A percentile compares a stretch with the other conserved stretches of the same genome.
Evolutionary conservation across 1,140 invertebrate genomes (phyloP).

Genomic region (Brachionus paranguensis): DNA sequence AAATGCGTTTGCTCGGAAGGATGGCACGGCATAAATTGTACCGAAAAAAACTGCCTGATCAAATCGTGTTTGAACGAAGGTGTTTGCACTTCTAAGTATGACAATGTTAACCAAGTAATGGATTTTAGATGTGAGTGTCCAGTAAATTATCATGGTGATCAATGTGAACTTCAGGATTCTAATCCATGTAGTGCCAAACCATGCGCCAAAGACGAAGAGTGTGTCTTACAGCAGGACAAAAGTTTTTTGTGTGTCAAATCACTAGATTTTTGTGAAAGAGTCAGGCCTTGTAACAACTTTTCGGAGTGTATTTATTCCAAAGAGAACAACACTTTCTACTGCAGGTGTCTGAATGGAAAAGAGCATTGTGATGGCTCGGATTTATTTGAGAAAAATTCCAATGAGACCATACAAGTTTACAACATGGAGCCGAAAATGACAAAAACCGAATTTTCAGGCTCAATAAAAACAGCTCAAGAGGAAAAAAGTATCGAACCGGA

Average conservation of each 20-base stretch:
- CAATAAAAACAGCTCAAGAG: not conserved
- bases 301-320: conserved; percentile 13
- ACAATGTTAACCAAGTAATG: conserved; percentile 17
- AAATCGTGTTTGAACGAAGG: conserved; percentile 38
- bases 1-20: conserved; percentile 33
- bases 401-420: not conserved
- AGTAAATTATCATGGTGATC: conserved; percentile 41
- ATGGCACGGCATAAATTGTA: conserved; percentile 37
- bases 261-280: conserved; percentile 18
- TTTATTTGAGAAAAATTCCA: not conserved
- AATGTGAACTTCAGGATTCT: conserved; percentile 42
- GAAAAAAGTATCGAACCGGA: not conserved
- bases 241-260: conserved; percentile 7
- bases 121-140: conserved; percentile 37
- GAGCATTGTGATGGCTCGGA: not conserved
- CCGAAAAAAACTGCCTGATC: conserved; percentile 23
- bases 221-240: conserved; percentile 5
- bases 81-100: conserved; percentile 5
- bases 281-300: conserved; percentile 34
- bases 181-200: conserved; percentile 6
- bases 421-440: conserved; percentile 17
- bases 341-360: conserved; percentile 32
- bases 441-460: not conserved
- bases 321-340: conserved; percentile 31
- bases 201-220: not conserved